These are phyloP conservation scores for Struthidea cinerea DNA, from an alignment of 2,113 vertebrate species.

Conservation along the genomic window DNA sequence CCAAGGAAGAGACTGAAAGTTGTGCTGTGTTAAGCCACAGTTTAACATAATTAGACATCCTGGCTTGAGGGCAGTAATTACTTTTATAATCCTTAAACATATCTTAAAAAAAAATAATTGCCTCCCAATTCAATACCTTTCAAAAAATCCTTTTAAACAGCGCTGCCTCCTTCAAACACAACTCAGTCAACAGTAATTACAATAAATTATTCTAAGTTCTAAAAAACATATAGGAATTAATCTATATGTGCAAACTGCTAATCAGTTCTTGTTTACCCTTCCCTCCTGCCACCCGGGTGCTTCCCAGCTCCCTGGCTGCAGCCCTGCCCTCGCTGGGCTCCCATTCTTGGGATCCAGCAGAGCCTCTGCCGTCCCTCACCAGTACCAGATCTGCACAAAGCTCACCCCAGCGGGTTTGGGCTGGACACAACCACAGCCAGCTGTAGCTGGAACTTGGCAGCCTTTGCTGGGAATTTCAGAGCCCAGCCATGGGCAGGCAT, in stretches of 20 bases:
- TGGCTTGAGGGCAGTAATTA: conserved; percentile 66
- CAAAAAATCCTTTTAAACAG: conserved; percentile 50
- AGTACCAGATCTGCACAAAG: not conserved
- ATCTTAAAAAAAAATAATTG: conserved; percentile 46
- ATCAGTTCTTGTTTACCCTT: not conserved
- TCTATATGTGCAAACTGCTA: conserved; percentile 7
- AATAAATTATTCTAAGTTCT: conserved; percentile 46
- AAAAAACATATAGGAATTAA: conserved; percentile 37
- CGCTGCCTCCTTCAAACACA: conserved; percentile 56
- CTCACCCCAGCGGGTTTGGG: not conserved
- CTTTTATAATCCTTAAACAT: conserved; percentile 66
- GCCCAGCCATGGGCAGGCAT: not conserved
- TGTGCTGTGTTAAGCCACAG: conserved; percentile 42
- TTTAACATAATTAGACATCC: conserved; percentile 66
- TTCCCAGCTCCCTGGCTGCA: not conserved
- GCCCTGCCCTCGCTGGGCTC: not conserved
- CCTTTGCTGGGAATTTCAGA: not conserved
- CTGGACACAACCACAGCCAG: not conserved
- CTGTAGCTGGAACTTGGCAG: not conserved
- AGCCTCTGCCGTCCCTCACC: not conserved
- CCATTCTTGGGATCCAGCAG: not conserved
- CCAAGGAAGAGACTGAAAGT: conserved; percentile 16
- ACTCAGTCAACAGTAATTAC: conserved; percentile 63
- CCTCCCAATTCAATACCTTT: conserved; percentile 56
- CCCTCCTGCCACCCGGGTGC: not conserved